Evolutionary conservation across 2,797 vertebrate species (phyloP).

Genomic region (Crocidura indochinensis): DNA sequence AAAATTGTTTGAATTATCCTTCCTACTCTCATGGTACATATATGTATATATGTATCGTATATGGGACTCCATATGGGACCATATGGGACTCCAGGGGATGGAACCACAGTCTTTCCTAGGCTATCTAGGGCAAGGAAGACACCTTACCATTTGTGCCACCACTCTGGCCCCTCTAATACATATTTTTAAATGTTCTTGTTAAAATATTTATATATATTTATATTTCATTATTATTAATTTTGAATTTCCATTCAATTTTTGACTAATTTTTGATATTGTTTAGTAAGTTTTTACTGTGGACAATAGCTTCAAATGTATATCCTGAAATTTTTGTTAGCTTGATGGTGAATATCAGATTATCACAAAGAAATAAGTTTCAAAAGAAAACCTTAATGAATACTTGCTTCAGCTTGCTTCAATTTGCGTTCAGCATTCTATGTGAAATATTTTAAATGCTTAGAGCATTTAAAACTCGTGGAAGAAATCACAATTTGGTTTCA

Average conservation of each 20-base stretch:
- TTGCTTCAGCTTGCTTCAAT: neutral
- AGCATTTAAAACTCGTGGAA: too few species aligned
- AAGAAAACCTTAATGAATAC: neutral
- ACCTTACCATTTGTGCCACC: too few species aligned
- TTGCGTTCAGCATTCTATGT: neutral
- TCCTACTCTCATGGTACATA: too few species aligned
- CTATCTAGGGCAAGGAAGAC: too few species aligned
- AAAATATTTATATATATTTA: neutral
- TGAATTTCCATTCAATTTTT: neutral
- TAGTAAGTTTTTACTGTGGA: neutral
- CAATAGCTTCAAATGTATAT: slow-evolving; percentile 29
- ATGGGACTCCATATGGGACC: too few species aligned
- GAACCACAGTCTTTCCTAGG: too few species aligned
- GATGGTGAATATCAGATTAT: neutral
- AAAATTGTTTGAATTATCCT: too few species aligned
- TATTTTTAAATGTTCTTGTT: neutral
- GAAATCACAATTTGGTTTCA: too few species aligned
- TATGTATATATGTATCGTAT: too few species aligned
- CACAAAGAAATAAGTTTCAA: neutral
- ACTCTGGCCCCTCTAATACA: too few species aligned
- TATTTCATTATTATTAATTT: neutral
- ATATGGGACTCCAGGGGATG: too few species aligned
- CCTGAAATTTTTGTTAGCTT: neutral
- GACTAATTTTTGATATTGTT: neutral
- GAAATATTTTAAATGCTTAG: too few species aligned